These are phyloP conservation scores for Brachionus rubens DNA, from an alignment of 1,140 invertebrate species.

Conservation along the genomic window DNA sequence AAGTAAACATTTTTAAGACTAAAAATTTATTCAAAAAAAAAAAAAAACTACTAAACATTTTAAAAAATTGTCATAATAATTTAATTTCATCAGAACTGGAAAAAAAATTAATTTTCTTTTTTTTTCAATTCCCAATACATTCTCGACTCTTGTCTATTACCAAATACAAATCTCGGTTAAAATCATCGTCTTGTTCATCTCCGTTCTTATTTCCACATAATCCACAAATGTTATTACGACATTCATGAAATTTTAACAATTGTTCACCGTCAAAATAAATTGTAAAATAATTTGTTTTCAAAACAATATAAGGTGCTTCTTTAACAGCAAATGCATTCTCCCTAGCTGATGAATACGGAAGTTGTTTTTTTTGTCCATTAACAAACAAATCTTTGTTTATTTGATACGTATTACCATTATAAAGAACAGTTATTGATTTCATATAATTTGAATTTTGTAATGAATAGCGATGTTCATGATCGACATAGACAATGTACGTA, in stretches of 20 bases:
- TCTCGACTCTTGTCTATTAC: too few relatives aligned
- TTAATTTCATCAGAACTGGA: too few relatives aligned
- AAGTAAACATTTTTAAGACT: too few relatives aligned
- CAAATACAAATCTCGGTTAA: too few relatives aligned
- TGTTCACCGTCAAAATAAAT: constrained; percentile 31
- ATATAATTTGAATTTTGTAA: neutral
- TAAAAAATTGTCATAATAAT: too few relatives aligned
- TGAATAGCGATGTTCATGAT: constrained; percentile 4
- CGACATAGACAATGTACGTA: constrained; percentile 1
- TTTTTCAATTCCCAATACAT: too few relatives aligned
- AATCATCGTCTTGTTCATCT: too few relatives aligned
- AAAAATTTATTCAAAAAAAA: too few relatives aligned
- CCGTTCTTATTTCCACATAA: neutral
- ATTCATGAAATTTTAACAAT: constrained; percentile 2
- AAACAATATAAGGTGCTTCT: neutral
- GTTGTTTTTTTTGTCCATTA: neutral
- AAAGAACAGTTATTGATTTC: constrained; percentile 6
- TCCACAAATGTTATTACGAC: neutral
- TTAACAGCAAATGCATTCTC: neutral
- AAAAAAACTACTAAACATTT: too few relatives aligned
- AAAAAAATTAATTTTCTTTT: too few relatives aligned
- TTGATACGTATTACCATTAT: neutral
- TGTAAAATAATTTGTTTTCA: neutral
- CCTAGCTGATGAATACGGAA: neutral
- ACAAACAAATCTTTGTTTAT: constrained; percentile 18